Evolutionary conservation across 2,797 vertebrate genomes (phyloP), one percentile per base, ranked within the genome.

Genomic region (Danionella dracula): DNA sequence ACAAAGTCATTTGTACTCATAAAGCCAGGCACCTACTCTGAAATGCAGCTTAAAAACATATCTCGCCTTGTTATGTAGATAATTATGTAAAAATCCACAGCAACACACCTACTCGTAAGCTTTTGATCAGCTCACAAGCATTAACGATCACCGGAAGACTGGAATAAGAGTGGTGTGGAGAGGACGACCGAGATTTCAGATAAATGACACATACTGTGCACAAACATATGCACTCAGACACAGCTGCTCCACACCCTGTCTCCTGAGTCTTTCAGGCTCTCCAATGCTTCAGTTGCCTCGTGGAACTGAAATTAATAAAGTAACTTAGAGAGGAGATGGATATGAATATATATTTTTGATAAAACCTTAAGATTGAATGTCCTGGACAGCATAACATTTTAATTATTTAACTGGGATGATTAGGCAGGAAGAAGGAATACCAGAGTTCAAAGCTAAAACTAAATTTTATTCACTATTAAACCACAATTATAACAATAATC

Each of bases 41-140:
- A 21, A 64, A 17, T 23, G 27, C 48, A 42, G 12, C 17, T 2
- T 15, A 16, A 64, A 44, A 8, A 11, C 40, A 23, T n/a, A 38
- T 45, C 38, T 19, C 48, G 13, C 23, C 23, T 31, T n/a, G 2
- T 27, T 44, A 46, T 40, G 37, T 40, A 45, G 31, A 45, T 11
- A 11, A 40, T 65, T 21, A 46, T 58, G 40, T 67, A 29, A 66
- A 50, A 23, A 38, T 71, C 71, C 60, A 10, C 8, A 19, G 42
- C 38, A 20, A 17, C 20, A 12, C 31, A 46, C 8, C 13, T 23
- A 20, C 34, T 45, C 1, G 20, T 46, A 13, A 8, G 35, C 46
- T 41, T 10, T 48, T 12, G 7, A 54, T n/a, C 35, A 48, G 11
- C 19, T 54, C 16, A 15, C 9, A 61, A 21, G 34, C 31, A 34